Percentiles rank a stretch among this genome's conserved stretches.
Evolutionary conservation across 2,113 vertebrate species (phyloP).

Genomic region (Tricholaema leucomelas): DNA sequence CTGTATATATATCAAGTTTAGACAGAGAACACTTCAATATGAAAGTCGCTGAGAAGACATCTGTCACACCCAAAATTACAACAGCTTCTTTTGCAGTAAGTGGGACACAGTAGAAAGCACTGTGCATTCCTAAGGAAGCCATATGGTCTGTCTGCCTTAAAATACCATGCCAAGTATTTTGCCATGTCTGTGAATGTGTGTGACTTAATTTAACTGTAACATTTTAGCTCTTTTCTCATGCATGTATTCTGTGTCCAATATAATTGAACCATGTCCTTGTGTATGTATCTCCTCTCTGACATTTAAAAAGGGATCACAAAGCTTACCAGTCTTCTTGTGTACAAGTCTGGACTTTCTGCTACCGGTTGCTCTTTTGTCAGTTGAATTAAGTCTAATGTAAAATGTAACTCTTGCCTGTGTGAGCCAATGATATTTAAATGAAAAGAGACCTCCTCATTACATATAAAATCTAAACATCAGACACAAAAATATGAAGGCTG

Average conservation of each 20-base stretch:
- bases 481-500: neutral
- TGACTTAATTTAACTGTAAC: conserved; percentile 1
- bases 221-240: neutral
- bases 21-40: neutral
- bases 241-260: neutral
- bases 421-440: neutral
- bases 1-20: neutral
- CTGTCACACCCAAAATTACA: conserved; percentile 18
- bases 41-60: conserved; percentile 38
- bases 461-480: neutral
- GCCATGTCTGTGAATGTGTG: neutral
- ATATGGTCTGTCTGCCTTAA: conserved; percentile 42
- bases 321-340: neutral
- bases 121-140: conserved; percentile 27
- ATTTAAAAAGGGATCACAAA: neutral
- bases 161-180: conserved; percentile 23
- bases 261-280: neutral
- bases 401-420: neutral
- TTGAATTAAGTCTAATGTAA: neutral
- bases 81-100: neutral
- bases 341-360: neutral
- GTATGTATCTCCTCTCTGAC: neutral
- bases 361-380: neutral
- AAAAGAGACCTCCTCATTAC: neutral
- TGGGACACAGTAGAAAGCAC: neutral